Evolutionary conservation across 2,888 invertebrate species (phyloP), one percentile per base, ranked within the genome.

Genomic region (Bombylius major): DNA sequence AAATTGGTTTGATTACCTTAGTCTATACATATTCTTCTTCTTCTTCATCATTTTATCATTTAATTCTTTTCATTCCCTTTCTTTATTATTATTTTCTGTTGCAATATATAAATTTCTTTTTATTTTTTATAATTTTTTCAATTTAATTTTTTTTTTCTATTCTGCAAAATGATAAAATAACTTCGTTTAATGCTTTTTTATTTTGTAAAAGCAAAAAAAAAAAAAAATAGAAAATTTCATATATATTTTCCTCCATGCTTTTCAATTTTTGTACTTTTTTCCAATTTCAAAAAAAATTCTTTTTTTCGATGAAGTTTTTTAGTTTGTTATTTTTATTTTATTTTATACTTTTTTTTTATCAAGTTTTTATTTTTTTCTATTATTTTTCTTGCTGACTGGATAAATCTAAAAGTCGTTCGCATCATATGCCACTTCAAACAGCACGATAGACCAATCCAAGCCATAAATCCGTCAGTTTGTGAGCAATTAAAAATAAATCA

Each of bases 401-500:
- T 42, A 42, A 42, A 42, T 42, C 39, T 42, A 42, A 42, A 42
- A 42, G 39, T 42, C 39, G 39, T 42, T 42, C 39, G 39, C 4
- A 42, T 45, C 50, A 46, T 50, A 50, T 50, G 33, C 45, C 50
- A 54, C 55, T 50, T 47, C 46, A 33, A 36, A 31, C 14, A 34
- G 50, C 50, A 46, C 9, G 51, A 44, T 46, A 50, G 50, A 42
- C 39, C 39, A 55, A 55, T 55, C 55, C 55, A 58, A 61, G 60
- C 61, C 62, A 62, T 62, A 62, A 62, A 62, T 62, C 62, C 62
- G 61, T 62, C 62, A 62, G 62, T 62, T 60, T 60, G 60, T 50
- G 59, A 60, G 60, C 59, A 62, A 62, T 62, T 62, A 62, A 62
- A 62, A 62, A 62, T 62, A 62, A 62, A 62, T 62, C 62, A 62